Conservation (phyloP, 2,888 invertebrate genomes). For the Torymus texanus region DNA sequence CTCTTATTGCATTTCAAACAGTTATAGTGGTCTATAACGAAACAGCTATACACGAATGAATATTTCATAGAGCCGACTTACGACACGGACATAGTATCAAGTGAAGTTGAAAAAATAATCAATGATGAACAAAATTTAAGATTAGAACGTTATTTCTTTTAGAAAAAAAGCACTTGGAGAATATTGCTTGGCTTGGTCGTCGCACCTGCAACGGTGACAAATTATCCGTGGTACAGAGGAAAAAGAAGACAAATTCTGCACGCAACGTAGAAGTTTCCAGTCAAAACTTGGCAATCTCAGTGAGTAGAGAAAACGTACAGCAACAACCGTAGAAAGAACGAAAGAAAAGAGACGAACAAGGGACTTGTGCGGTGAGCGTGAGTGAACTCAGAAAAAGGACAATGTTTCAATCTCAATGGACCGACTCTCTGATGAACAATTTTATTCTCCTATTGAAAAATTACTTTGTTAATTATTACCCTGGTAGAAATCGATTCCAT, state of each 20-base stretch:
- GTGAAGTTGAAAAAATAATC: slow-evolving; percentile 21
- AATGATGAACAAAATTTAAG: neutral
- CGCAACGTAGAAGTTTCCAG: slow-evolving; percentile 49
- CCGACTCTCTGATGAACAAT: no score
- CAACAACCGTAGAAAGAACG: slow-evolving; percentile 19
- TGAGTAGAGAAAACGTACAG: slow-evolving; percentile 1
- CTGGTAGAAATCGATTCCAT: no score
- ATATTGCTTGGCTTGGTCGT: slow-evolving; percentile 51
- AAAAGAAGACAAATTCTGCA: slow-evolving; percentile 48
- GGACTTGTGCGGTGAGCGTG: slow-evolving; percentile 43
- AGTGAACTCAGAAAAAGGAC: slow-evolving; percentile 29
- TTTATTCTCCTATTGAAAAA: no score
- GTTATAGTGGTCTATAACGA: neutral
- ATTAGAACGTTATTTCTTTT: slow-evolving; percentile 1
- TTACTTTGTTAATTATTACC: no score
- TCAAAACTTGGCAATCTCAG: slow-evolving; percentile 62
- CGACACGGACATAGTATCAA: slow-evolving; percentile 17
- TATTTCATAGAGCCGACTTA: slow-evolving; percentile 35
- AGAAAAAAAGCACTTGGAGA: neutral
- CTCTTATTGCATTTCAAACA: slow-evolving; percentile 29
- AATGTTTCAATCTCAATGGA: slow-evolving; percentile 1
- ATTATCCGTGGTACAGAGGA: slow-evolving; percentile 54
- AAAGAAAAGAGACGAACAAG: slow-evolving; percentile 31
- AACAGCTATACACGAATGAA: slow-evolving; percentile 28
- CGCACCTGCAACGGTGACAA: slow-evolving; percentile 48